These are phyloP conservation scores for Mystacides longicornis DNA, from an alignment of 2,888 invertebrate species.

Conservation along the genomic window DNA sequence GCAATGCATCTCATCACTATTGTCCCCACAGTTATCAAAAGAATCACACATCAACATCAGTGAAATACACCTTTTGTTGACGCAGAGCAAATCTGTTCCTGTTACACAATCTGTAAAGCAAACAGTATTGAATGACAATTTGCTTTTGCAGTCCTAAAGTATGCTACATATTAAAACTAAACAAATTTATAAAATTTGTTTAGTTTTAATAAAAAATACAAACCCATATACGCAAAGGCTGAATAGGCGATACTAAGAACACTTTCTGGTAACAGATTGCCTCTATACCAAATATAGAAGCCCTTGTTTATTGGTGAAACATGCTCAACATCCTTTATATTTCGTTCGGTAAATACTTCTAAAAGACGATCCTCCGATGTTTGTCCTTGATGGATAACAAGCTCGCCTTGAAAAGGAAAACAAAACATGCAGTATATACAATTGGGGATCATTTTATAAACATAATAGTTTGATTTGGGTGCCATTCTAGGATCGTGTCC, in stretches of 20 bases:
- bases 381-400: conserved; percentile 16
- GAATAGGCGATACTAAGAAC: conserved; percentile 22
- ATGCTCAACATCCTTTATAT: conserved; percentile 13
- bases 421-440: too few relatives aligned
- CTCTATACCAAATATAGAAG: conserved; percentile 22
- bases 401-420: too few relatives aligned
- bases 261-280: conserved; percentile 10
- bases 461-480: too few relatives aligned
- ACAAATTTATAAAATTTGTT: too few relatives aligned
- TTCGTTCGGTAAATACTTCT: conserved; percentile 8
- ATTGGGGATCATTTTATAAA: too few relatives aligned
- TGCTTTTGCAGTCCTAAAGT: not conserved
- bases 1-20: conserved; percentile 22
- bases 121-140: not conserved
- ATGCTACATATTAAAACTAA: too few relatives aligned
- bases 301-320: conserved; percentile 20
- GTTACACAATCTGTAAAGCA: conserved; percentile 19
- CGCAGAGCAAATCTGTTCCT: conserved; percentile 19
- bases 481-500: too few relatives aligned
- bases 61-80: conserved; percentile 23
- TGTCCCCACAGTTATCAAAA: conserved; percentile 24
- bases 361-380: conserved; percentile 22
- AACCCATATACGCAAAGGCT: conserved; percentile 23
- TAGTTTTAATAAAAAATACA: not conserved
- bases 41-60: conserved; percentile 20